Conservation (phyloP, 2,888 invertebrate species). For the Bedellia somnulentella region DNA sequence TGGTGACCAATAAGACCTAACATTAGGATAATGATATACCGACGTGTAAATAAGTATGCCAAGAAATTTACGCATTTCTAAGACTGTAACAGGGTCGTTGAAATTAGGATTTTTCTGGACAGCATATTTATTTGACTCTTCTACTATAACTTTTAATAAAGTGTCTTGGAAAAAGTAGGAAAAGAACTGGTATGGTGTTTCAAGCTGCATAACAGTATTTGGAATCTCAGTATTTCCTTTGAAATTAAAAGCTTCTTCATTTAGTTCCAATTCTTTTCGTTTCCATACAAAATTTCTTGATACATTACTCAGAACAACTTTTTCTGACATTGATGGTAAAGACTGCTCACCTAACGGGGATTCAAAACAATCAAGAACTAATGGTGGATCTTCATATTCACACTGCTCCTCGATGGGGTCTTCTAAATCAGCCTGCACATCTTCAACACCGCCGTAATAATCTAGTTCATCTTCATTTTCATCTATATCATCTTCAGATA, state of each 20-base stretch:
- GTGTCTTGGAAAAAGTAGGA: slow-evolving; percentile 1
- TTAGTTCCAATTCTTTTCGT: neutral
- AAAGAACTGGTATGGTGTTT: neutral
- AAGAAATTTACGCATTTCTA: slow-evolving; percentile 11
- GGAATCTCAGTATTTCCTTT: neutral
- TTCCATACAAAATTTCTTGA: slow-evolving; percentile 1
- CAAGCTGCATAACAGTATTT: neutral
- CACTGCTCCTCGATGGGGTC: neutral
- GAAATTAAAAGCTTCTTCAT: neutral
- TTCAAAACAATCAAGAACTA: neutral
- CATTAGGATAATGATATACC: slow-evolving; percentile 13
- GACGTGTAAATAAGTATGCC: slow-evolving; percentile 15
- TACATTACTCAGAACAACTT: neutral
- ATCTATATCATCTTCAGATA: slow-evolving; percentile 2
- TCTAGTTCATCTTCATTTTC: slow-evolving; percentile 1
- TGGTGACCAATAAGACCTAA: slow-evolving; percentile 14
- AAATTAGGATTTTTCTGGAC: slow-evolving; percentile 1
- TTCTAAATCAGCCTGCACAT: neutral
- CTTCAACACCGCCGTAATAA: slow-evolving; percentile 1
- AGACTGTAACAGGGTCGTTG: neutral
- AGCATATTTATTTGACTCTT: slow-evolving; percentile 1
- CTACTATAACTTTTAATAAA: neutral
- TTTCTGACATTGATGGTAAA: neutral
- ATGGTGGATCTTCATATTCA: neutral
- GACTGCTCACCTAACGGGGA: neutral